phyloP scores from a whole-genome alignment of 2,797 vertebrate genomes.

The Acipenser ruthenus region DNA sequence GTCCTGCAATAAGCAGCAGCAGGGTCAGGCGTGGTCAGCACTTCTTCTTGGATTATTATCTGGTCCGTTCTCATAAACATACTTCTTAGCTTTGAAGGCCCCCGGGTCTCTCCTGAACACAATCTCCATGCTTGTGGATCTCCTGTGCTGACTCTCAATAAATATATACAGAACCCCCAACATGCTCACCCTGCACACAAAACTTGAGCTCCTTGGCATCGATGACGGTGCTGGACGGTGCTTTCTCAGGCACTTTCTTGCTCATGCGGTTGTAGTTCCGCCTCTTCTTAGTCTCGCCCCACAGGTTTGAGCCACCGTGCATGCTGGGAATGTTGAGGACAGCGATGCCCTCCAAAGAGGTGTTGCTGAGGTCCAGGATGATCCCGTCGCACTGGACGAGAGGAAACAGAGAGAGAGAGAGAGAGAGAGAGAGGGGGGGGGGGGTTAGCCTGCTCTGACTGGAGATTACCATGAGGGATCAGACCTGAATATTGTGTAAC shows the following conservation, averaged over 20 bases:
- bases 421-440: neutral
- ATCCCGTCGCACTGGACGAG: constrained; percentile 76
- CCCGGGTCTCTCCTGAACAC: too few relatives aligned
- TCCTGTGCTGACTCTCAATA: too few relatives aligned
- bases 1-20: too few relatives aligned
- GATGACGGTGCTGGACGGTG: constrained; percentile 58
- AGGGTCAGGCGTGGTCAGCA: too few relatives aligned
- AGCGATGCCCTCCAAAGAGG: constrained; percentile 83
- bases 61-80: too few relatives aligned
- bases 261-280: constrained; percentile 78
- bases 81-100: too few relatives aligned
- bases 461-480: neutral
- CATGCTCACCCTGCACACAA: constrained; percentile 80
- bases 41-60: too few relatives aligned
- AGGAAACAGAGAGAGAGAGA: neutral
- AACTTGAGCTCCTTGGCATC: constrained; percentile 87
- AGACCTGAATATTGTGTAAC: neutral
- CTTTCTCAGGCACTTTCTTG: constrained; percentile 68
- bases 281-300: constrained; percentile 87
- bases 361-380: constrained; percentile 78
- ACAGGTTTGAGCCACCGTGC: constrained; percentile 91
- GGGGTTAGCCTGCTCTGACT: neutral
- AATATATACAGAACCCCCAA: too few relatives aligned
- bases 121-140: too few relatives aligned
- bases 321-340: constrained; percentile 96